A percentile compares a stretch with the other conserved stretches of the same genome.
Conservation (phyloP, 2,113 vertebrate genomes). For the Chaenocephalus aceratus region DNA sequence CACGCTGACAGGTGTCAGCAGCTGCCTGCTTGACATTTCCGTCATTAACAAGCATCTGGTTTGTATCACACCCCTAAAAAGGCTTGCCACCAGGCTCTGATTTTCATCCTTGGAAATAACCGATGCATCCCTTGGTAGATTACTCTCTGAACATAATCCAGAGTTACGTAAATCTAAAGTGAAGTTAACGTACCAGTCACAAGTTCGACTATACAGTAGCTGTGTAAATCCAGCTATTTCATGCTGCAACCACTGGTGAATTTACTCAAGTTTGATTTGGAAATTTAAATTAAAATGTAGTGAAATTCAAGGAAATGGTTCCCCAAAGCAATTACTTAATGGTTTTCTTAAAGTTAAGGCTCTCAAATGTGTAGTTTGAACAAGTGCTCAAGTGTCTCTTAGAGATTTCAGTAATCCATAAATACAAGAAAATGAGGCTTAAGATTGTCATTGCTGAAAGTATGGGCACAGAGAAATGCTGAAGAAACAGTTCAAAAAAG, state of each 20-base stretch:
- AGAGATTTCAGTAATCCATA: slow-evolving; percentile 15
- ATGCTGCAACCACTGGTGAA: slow-evolving; percentile 26
- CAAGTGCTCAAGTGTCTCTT: background rate
- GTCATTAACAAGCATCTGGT: slow-evolving; percentile 56
- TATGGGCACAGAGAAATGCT: background rate
- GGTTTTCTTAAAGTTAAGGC: background rate
- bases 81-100: slow-evolving; percentile 18
- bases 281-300: slow-evolving; percentile 46
- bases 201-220: slow-evolving; percentile 6
- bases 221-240: slow-evolving; percentile 29
- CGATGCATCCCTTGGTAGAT: slow-evolving; percentile 22
- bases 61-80: slow-evolving; percentile 48
- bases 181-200: slow-evolving; percentile 16
- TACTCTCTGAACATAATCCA: slow-evolving; percentile 46
- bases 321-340: background rate
- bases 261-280: slow-evolving; percentile 34
- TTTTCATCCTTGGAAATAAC: slow-evolving; percentile 38
- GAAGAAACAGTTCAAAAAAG: background rate
- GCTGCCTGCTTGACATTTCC: slow-evolving; percentile 43
- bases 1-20: slow-evolving; percentile 56
- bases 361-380: slow-evolving; percentile 20
- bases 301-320: slow-evolving; percentile 32
- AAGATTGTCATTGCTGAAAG: background rate
- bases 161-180: slow-evolving; percentile 25
- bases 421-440: background rate